phyloP scores from a whole-genome alignment of 2,888 invertebrate genomes.

The Patella depressa region DNA sequence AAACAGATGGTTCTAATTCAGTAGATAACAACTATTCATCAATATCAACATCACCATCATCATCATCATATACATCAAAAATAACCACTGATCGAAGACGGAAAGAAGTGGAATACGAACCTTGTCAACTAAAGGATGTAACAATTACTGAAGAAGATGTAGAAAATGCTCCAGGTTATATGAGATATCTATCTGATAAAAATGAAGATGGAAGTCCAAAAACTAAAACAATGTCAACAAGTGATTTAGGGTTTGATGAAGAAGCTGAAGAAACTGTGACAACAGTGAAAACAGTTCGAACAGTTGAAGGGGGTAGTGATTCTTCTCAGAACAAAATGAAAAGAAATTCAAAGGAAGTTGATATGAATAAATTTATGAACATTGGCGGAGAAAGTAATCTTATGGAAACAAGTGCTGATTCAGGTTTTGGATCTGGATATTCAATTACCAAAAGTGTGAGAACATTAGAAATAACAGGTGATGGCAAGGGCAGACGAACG shows the following conservation, averaged over 20 bases:
- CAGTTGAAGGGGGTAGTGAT: conserved; percentile 4
- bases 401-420: conserved; percentile 3
- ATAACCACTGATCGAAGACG: too few relatives aligned
- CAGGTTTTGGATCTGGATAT: background rate
- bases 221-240: too few relatives aligned
- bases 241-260: conserved; percentile 28
- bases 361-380: conserved; percentile 39
- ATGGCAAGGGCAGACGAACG: too few relatives aligned
- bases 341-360: conserved; percentile 34
- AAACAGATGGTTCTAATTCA: too few relatives aligned
- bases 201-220: conserved; percentile 1
- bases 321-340: conserved; percentile 2
- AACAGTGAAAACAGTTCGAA: background rate
- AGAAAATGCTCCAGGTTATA: conserved; percentile 28
- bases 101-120: too few relatives aligned
- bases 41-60: too few relatives aligned
- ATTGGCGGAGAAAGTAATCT: conserved; percentile 7
- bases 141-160: conserved; percentile 22
- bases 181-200: conserved; percentile 20
- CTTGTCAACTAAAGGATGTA: too few relatives aligned
- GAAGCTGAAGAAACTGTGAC: conserved; percentile 16
- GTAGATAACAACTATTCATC: too few relatives aligned
- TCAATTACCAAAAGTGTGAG: background rate
- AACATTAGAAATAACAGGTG: too few relatives aligned
- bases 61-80: too few relatives aligned